Conservation (phyloP, 2,888 invertebrate genomes). For the Helicoverpa assulta region DNA sequence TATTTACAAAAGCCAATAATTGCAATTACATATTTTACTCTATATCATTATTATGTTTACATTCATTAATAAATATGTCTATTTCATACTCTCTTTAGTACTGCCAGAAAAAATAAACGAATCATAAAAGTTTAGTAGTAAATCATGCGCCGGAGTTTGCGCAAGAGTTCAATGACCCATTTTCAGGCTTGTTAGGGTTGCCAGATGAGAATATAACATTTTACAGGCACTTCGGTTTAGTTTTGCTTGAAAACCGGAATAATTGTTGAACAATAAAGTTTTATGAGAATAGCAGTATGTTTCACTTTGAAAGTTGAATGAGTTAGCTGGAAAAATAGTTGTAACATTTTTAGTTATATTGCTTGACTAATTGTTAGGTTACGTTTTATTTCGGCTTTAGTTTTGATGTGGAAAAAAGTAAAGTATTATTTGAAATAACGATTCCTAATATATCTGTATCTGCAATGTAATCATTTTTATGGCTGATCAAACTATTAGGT, state of each 20-base stretch:
- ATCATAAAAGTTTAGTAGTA: constrained; percentile 53
- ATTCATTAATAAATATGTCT: constrained; percentile 22
- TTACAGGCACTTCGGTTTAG: constrained; percentile 24
- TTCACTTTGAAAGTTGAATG: constrained; percentile 1
- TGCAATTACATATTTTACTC: neutral
- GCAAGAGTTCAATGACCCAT: constrained; percentile 60
- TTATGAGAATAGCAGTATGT: constrained; percentile 17
- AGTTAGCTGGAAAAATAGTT: constrained; percentile 8
- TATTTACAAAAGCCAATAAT: neutral
- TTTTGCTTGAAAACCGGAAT: constrained; percentile 34
- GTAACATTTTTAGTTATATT: neutral
- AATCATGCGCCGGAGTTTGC: constrained; percentile 51
- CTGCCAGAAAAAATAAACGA: constrained; percentile 52
- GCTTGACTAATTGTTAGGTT: neutral
- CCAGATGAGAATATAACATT: constrained; percentile 35
- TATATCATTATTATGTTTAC: neutral
- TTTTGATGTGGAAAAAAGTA: no score
- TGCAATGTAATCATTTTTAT: no score
- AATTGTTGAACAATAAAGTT: constrained; percentile 30
- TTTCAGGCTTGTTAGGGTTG: constrained; percentile 50
- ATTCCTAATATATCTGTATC: no score
- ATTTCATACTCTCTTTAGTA: constrained; percentile 29
- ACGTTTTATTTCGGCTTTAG: neutral
- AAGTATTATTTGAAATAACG: no score
- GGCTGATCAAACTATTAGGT: no score